Evolutionary conservation across 2,888 invertebrate genomes (phyloP).

Genomic region (Erynnis tages): DNA sequence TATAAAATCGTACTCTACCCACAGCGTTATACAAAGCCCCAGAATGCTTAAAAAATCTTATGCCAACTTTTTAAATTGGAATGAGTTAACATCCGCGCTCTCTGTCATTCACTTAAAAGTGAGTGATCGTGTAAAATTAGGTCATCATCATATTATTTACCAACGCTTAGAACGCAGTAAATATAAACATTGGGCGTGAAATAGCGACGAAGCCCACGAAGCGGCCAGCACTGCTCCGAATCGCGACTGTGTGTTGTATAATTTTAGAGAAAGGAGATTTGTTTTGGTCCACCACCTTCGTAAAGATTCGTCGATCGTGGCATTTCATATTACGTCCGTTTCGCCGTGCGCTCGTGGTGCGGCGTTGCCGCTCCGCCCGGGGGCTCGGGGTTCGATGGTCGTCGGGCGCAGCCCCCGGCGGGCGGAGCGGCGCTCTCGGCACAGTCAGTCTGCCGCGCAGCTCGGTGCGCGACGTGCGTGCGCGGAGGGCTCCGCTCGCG

Average conservation of each 20-base stretch:
- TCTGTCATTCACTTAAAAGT: constrained; percentile 3
- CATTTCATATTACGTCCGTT: constrained; percentile 73
- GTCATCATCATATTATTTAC: constrained; percentile 26
- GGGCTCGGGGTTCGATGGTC: constrained; percentile 53
- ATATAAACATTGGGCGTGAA: constrained; percentile 52
- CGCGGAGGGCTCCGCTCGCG: constrained; percentile 64
- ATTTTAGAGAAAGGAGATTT: constrained; percentile 80
- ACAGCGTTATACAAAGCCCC: constrained; percentile 1
- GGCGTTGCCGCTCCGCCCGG: constrained; percentile 67
- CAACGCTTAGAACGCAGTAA: constrained; percentile 9
- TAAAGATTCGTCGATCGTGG: constrained; percentile 64
- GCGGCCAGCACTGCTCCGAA: constrained; percentile 50
- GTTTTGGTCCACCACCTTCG: constrained; percentile 76
- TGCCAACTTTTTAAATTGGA: constrained; percentile 9
- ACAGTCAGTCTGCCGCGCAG: constrained; percentile 79
- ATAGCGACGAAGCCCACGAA: constrained; percentile 38
- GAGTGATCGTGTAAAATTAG: constrained; percentile 23
- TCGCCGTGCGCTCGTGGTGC: constrained; percentile 67
- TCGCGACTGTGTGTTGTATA: constrained; percentile 70
- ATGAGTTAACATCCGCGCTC: not conserved
- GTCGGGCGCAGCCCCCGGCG: constrained; percentile 46
- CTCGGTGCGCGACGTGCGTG: constrained; percentile 80
- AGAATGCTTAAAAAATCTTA: constrained; percentile 6
- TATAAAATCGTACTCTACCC: too few relatives aligned
- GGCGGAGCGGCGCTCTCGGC: constrained; percentile 45